Conservation (phyloP, 2,113 vertebrate species). For the Alligator sinensis region DNA sequence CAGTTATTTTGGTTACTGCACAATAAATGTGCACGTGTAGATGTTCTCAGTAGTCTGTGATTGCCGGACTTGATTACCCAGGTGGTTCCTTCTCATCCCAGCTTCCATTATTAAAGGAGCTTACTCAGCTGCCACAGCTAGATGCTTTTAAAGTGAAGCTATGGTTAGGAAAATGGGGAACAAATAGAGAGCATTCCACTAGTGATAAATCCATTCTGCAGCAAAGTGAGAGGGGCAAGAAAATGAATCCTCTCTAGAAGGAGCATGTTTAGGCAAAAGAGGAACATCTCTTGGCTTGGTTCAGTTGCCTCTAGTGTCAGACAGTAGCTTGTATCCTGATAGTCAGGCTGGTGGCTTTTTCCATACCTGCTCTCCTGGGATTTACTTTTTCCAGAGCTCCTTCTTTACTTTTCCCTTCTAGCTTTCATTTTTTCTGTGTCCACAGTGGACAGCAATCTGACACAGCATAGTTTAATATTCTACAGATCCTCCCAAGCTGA, state of each 20-base stretch:
- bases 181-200: background rate
- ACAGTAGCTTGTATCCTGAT: background rate
- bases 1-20: too few relatives aligned
- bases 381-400: background rate
- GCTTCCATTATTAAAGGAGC: background rate
- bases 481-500: constrained; percentile 33
- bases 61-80: too few relatives aligned
- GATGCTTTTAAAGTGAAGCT: background rate
- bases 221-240: background rate
- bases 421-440: background rate
- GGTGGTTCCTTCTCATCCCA: too few relatives aligned
- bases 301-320: background rate
- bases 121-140: background rate
- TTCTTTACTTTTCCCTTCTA: background rate
- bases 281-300: background rate
- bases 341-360: background rate
- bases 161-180: background rate
- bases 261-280: background rate
- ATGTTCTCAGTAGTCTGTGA: too few relatives aligned
- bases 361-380: background rate
- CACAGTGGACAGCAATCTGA: background rate
- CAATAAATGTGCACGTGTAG: too few relatives aligned
- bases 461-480: constrained; percentile 58
- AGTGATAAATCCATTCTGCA: background rate
- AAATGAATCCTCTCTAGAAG: background rate